Base-by-base conservation (phyloP, 2,113 vertebrate genomes). In the Alligator sinensis region DNA sequence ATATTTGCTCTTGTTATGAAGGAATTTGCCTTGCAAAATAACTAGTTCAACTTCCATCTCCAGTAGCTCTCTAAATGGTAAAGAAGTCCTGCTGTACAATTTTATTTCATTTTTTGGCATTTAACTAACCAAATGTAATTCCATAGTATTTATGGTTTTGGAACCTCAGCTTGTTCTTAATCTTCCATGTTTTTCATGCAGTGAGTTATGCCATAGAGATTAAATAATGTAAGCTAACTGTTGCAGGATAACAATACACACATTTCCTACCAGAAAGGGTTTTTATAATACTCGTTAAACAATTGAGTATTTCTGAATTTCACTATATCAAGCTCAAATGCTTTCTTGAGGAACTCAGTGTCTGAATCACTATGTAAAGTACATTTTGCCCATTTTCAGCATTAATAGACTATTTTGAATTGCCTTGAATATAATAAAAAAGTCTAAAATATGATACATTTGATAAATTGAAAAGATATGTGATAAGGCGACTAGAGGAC, bases 21-120 rank as follows among this genome's bases (percentile, higher is more conserved):
- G 47, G 47, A 47, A 47, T 47, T 68, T 47, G 0, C 1, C 11
- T 87, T 38, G 61, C 63, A 83, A 28, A 66, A 22, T 75, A 74
- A 75, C 61, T 77, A 64, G 0, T n/a, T 62, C 24, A 85, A 6
- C 16, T 55, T 72, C 77, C 1, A 34, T 55, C 5, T 89, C 27
- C 30, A 64, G 7, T 55, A 59, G 19, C 90, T 87, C 80, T 27
- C 7, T 86, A 72, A 13, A 63, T 24, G 75, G 12, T 19, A 47
- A 76, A 89, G 80, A 28, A 47, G 58, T 72, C 60, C 85, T 55
- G 57, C 38, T 87, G 59, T 64, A 81, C 63, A 30, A 34, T 81
- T 94, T 93, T 22, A 74, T 93, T 77, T 30, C 64, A 82, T 54
- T 59, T 87, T 28, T 74, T 14, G 59, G 77, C 62, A 4, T 81